phyloP scores from a whole-genome alignment of 2,797 vertebrate genomes.

The Peromyscus nudipes region DNA sequence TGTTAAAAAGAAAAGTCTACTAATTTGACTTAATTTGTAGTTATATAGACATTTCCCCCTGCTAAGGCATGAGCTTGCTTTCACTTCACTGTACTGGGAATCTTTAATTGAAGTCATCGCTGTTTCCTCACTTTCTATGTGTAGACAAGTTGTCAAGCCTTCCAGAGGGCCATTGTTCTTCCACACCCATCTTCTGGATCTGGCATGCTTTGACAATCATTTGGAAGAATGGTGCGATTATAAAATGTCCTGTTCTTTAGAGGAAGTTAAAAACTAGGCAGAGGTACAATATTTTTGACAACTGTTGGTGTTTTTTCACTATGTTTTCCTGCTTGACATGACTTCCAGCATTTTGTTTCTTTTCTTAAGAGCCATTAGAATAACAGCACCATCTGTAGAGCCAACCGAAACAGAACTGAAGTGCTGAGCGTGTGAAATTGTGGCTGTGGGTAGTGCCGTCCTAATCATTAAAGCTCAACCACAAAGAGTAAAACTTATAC shows the following conservation, averaged over 20 bases:
- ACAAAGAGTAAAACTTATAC: background rate
- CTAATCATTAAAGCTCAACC: background rate
- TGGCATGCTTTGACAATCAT: background rate
- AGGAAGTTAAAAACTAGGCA: constrained; percentile 30
- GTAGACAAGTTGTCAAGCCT: background rate
- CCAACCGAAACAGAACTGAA: constrained; percentile 18
- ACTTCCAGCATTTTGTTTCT: constrained; percentile 42
- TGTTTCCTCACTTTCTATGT: background rate
- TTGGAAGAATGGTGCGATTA: background rate
- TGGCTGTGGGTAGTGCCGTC: background rate
- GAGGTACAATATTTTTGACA: background rate
- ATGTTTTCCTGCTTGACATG: constrained; percentile 21
- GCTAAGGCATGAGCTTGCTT: background rate
- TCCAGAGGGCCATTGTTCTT: background rate
- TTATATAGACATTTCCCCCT: background rate
- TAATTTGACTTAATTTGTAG: background rate
- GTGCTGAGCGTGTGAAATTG: constrained; percentile 22
- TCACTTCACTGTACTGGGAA: background rate
- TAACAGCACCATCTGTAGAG: background rate
- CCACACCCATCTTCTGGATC: background rate
- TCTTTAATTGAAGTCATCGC: background rate
- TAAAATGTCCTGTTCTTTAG: background rate
- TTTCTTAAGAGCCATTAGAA: background rate
- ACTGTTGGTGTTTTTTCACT: background rate
- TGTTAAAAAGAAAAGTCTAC: constrained; percentile 7